A percentile compares a stretch with the other conserved stretches of the same genome.
Evolutionary conservation across 2,113 vertebrate genomes (phyloP).

Genomic region (Argyrosomus japonicus): DNA sequence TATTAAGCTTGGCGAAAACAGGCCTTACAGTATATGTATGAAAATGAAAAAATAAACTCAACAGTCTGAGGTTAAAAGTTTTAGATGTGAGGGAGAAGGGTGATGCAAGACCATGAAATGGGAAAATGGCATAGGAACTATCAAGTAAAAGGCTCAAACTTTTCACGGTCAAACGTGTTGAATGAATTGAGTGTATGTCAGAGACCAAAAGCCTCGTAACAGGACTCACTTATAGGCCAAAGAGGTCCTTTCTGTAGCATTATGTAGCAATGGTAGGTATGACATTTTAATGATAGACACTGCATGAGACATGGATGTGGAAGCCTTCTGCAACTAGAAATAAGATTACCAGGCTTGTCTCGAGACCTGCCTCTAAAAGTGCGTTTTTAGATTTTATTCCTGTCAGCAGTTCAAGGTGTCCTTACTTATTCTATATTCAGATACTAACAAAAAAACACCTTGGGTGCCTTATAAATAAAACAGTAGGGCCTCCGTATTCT

Average conservation of each 20-base stretch:
- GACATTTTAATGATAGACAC: constrained; percentile 11
- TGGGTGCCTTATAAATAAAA: constrained; percentile 78
- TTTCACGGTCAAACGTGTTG: neutral
- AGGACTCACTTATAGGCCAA: neutral
- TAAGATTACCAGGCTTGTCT: constrained; percentile 24
- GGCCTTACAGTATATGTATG: constrained; percentile 5
- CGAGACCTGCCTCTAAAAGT: constrained; percentile 44
- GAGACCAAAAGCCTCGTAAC: neutral
- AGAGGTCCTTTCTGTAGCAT: neutral
- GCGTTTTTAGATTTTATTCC: constrained; percentile 60
- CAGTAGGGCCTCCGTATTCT: constrained; percentile 66
- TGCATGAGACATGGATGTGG: neutral
- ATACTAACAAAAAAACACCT: constrained; percentile 46
- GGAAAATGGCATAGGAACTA: constrained; percentile 17
- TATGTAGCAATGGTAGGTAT: neutral
- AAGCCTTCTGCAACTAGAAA: constrained; percentile 16
- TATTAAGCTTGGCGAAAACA: constrained; percentile 8
- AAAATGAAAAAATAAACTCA: constrained; percentile 41
- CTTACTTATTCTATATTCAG: constrained; percentile 72
- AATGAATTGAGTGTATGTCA: neutral
- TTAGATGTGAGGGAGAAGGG: neutral
- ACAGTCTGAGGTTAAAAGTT: constrained; percentile 21
- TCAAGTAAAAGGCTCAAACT: constrained; percentile 8
- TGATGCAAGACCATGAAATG: constrained; percentile 64
- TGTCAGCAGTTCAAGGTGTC: constrained; percentile 74